Evolutionary conservation across 2,888 invertebrate genomes (phyloP), one percentile per base, ranked within the genome.

Genomic region (Aleiodes alternator): DNA sequence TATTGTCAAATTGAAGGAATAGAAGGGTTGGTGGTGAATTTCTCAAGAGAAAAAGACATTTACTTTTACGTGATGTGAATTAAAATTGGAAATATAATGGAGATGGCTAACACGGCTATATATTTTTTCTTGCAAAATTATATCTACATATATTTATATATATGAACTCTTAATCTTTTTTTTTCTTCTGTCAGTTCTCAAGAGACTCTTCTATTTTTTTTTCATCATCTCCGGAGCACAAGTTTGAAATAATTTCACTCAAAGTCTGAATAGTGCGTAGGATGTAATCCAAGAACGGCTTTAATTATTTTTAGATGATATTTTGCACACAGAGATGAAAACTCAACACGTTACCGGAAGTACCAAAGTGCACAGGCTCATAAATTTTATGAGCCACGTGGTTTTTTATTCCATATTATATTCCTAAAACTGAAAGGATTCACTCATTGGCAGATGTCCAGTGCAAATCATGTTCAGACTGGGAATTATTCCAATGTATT

Each of bases 231-330:
- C 48, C 43, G 23, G 64, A 16, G 2, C 48, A 16, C 43, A 64
- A 48, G 43, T 64, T 43, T 43, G 7, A 43, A 43, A 43, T 43
- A 43, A 43, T 43, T 43, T 43, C 43, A 7, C 43, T 43, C 43
- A 43, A 9, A 43, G 43, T 7, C 43, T 43, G 43, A 9, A 8
- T 43, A 9, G 43, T 43, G 43, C 43, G 43, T 43, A 43, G 9
- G 43, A 9, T 43, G 11, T 43, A 43, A n/a, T 69, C 11, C 50
- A 53, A 6, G n/a, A 14, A 72, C 51, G 50, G 48, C 12, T 11
- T 51, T 68, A 68, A 68, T 68, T 68, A 68, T 68, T 68, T 68
- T 48, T 53, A 72, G 72, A 53, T 38, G 34, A 50, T 50, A 59
- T 31, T 64, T 34, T 71, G 72, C 59, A 51, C 59, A 51, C 16